phyloP scores from a whole-genome alignment of 2,113 vertebrate species.

The Lathamus discolor region DNA sequence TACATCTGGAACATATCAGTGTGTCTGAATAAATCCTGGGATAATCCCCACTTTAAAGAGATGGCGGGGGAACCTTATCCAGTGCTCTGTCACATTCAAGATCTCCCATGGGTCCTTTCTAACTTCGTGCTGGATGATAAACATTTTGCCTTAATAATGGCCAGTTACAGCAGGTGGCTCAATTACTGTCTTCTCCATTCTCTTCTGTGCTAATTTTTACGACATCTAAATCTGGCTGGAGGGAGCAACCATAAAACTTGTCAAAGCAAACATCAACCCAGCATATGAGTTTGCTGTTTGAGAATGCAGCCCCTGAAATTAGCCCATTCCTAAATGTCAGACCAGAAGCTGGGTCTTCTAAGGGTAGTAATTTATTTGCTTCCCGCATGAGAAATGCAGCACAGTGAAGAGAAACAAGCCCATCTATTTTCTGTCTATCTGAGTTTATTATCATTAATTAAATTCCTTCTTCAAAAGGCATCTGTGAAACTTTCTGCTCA shows the following conservation, averaged over 20 bases:
- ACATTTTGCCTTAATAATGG: not conserved
- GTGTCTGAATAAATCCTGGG: not conserved
- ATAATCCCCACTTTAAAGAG: not conserved
- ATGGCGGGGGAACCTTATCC: not conserved
- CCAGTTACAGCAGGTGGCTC: not conserved
- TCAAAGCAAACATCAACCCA: slow-evolving; percentile 11
- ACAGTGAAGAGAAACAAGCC: not conserved
- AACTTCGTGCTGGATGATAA: not conserved
- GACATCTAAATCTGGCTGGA: not conserved
- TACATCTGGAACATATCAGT: not conserved
- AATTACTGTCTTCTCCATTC: not conserved
- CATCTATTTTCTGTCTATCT: not conserved
- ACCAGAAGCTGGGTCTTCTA: not conserved
- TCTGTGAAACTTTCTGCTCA: not conserved
- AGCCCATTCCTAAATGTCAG: not conserved
- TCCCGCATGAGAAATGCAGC: not conserved
- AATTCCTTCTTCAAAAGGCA: slow-evolving; percentile 4
- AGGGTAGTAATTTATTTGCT: not conserved
- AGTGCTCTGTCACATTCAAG: not conserved
- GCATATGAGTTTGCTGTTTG: not conserved
- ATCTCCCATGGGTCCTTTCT: not conserved
- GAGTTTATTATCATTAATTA: not conserved
- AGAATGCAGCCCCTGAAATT: not conserved
- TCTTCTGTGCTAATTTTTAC: not conserved
- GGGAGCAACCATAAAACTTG: not conserved